These are phyloP conservation scores for Drosophila littoralis DNA, from an alignment of 1,140 invertebrate species.

Conservation along the genomic window DNA sequence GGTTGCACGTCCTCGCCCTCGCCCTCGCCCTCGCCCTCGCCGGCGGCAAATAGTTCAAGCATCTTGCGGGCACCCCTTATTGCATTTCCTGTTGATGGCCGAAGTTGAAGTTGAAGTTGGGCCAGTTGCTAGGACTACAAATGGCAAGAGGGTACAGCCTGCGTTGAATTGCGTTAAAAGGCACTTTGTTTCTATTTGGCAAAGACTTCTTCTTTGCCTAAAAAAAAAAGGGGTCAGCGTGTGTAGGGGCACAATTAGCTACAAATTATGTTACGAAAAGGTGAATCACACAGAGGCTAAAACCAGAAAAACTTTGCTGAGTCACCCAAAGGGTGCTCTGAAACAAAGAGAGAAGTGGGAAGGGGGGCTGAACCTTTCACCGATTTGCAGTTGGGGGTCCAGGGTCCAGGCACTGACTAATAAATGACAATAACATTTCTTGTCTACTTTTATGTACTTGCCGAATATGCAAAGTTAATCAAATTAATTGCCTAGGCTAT, in stretches of 20 bases:
- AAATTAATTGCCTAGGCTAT: neutral
- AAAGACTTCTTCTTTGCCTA: neutral
- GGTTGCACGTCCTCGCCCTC: conserved; percentile 11
- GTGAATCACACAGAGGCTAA: conserved; percentile 30
- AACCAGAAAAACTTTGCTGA: conserved; percentile 12
- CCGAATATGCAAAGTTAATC: neutral
- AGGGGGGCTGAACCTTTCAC: neutral
- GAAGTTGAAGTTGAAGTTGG: conserved; percentile 11
- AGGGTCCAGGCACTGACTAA: neutral
- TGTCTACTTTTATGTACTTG: neutral
- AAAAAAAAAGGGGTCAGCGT: conserved; percentile 44
- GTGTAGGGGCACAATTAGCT: conserved; percentile 58
- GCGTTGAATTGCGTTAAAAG: conserved; percentile 66
- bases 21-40: conserved; percentile 24
- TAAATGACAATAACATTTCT: neutral
- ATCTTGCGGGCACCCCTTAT: conserved; percentile 46
- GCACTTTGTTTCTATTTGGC: conserved; percentile 58
- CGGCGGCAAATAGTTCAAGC: conserved; percentile 34
- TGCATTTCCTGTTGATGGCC: conserved; percentile 62
- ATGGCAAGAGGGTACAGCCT: conserved; percentile 47
- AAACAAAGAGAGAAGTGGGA: neutral
- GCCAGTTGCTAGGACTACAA: conserved; percentile 19
- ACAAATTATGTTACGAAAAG: conserved; percentile 65
- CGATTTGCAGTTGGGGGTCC: conserved; percentile 1
- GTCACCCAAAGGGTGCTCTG: neutral